phyloP scores from a whole-genome alignment of 2,797 vertebrate genomes.

The Fundulus diaphanus region DNA sequence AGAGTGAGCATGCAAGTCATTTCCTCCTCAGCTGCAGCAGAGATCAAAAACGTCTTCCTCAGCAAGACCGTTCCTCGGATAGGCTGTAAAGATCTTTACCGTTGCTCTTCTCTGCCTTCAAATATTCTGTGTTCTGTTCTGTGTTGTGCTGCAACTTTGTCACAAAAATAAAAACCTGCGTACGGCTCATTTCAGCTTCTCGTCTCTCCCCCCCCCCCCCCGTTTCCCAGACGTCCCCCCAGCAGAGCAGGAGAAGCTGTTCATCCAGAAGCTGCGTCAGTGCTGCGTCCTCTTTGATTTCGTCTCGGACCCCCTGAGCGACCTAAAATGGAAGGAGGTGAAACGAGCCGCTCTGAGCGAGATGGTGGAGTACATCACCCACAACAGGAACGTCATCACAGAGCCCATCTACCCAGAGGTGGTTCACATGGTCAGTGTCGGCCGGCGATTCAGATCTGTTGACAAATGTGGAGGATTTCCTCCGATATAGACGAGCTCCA shows the following conservation, averaged over 20 bases:
- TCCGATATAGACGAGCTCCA: neutral
- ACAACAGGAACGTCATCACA: constrained; percentile 96
- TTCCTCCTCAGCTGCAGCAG: neutral
- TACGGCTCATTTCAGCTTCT: constrained; percentile 1
- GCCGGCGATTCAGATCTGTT: neutral
- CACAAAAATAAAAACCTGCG: neutral
- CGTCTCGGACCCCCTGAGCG: constrained; percentile 95
- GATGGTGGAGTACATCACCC: constrained; percentile 99
- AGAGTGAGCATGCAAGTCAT: constrained; percentile 1
- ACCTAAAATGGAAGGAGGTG: constrained; percentile 99
- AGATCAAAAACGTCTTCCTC: neutral
- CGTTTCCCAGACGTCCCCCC: constrained; percentile 93
- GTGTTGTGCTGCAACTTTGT: neutral
- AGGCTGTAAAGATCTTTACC: neutral
- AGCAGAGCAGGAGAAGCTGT: constrained; percentile 97
- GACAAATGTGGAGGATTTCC: neutral
- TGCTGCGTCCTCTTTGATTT: constrained; percentile 99
- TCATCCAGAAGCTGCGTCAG: constrained; percentile 97
- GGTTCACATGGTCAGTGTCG: constrained; percentile 93
- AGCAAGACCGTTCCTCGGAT: neutral
- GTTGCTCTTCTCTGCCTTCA: neutral
- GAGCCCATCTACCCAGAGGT: constrained; percentile 98
- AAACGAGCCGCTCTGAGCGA: constrained; percentile 97
- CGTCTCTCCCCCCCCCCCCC: too few relatives aligned
- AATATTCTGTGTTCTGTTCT: neutral